Evolutionary conservation across 2,888 invertebrate species (phyloP).

Genomic region (Amphimallon solstitiale): DNA sequence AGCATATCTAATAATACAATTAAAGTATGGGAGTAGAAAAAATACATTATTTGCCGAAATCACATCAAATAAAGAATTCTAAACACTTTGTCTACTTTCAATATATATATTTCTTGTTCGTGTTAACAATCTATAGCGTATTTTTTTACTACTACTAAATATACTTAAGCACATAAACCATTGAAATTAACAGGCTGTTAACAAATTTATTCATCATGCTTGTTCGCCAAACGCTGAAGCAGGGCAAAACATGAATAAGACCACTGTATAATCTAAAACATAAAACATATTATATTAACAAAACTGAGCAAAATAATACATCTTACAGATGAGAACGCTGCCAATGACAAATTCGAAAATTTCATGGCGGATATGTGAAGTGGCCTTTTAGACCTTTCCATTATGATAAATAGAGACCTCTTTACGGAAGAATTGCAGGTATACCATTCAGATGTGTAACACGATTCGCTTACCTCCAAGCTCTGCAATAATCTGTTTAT

Average conservation of each 20-base stretch:
- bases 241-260: slow-evolving; percentile 44
- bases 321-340: slow-evolving; percentile 23
- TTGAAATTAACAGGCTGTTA: background rate
- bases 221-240: slow-evolving; percentile 40
- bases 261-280: slow-evolving; percentile 41
- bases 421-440: slow-evolving; percentile 41
- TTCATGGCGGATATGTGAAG: slow-evolving; percentile 49
- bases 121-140: no score
- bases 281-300: background rate
- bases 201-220: slow-evolving; percentile 1
- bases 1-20: no score
- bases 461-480: slow-evolving; percentile 45
- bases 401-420: slow-evolving; percentile 49
- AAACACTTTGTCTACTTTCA: no score
- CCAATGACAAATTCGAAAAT: slow-evolving; percentile 49
- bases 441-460: slow-evolving; percentile 50
- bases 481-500: slow-evolving; percentile 43
- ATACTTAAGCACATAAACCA: no score
- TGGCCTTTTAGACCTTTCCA: slow-evolving; percentile 50
- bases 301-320: background rate
- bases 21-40: no score
- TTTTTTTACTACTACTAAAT: no score
- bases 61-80: no score
- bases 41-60: no score
- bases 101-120: no score